A percentile compares a stretch with the other conserved stretches of the same genome.
Conservation (phyloP, 2,888 invertebrate species). For the Icerya purchasi region DNA sequence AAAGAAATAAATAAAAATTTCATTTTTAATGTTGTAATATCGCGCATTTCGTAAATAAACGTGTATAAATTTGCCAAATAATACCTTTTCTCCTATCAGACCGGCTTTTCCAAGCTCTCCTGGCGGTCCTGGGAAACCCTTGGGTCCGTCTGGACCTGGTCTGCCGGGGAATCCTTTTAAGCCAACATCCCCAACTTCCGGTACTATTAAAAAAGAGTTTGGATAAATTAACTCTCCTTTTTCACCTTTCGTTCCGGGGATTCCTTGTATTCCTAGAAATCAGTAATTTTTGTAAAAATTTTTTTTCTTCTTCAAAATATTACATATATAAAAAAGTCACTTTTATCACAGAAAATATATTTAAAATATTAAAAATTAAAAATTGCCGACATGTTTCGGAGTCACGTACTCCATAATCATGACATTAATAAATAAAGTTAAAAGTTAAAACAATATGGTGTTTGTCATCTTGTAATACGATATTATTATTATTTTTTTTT, state of each 20-base stretch:
- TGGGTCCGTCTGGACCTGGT: slow-evolving; percentile 20
- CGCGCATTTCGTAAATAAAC: background rate
- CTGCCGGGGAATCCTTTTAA: slow-evolving; percentile 28
- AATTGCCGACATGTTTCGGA: no score
- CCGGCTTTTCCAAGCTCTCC: slow-evolving; percentile 22
- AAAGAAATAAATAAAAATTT: no score
- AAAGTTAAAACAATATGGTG: no score
- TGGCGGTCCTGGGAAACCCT: slow-evolving; percentile 18
- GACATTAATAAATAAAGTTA: no score
- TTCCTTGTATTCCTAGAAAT: background rate
- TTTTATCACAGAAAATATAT: no score
- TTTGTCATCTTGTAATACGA: no score
- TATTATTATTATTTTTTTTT: no score
- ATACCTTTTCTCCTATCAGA: slow-evolving; percentile 20
- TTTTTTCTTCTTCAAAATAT: no score
- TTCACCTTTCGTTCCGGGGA: background rate
- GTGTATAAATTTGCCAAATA: background rate
- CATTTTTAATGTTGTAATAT: background rate
- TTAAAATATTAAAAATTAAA: no score
- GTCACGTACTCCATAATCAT: no score
- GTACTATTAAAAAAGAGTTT: background rate
- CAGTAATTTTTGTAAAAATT: no score
- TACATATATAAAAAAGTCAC: no score
- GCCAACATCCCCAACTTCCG: slow-evolving; percentile 25
- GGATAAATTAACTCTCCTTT: background rate